Base-by-base conservation (phyloP, 2,797 vertebrate genomes). In the Potorous gilbertii region DNA sequence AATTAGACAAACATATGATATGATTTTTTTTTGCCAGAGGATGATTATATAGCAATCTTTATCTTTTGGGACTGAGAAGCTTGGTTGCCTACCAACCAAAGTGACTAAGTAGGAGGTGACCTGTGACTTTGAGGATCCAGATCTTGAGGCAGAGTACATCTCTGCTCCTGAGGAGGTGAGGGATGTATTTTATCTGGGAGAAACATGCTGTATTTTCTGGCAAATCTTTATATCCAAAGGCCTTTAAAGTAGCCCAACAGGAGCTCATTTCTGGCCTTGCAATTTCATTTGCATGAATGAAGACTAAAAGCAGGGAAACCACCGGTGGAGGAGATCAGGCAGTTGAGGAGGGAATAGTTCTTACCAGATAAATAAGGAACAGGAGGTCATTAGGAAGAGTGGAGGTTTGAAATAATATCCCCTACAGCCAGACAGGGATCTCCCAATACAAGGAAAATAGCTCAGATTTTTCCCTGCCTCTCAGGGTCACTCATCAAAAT, bases 1-100 rank as follows among this genome's bases (percentile, higher is more conserved):
- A 95, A 97, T 98, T 97, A 98, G 94, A 94, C n/a, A 92, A 96
- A 97, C 94, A 97, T 94, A 97, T 96, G 96, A 98, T 96, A 94
- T 96, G 95, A 96, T 66, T 97, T 95, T 96, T 96, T 94, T 94
- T 93, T 12, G 94, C 91, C 0, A 5, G 97, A 96, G 87, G 92
- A 93, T 92, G 96, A 94, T 93, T 95, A 92, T 54, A 5, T 57
- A 95, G 95, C 55, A 94, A 66, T 55, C 95, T 92, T 29, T 21
- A 2, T 46, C 56, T 94, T 96, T 93, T 28, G 40, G 81, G 96
- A 81, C 66, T 34, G 10, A 4, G 0, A 0, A 52, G 57, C 91
- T 55, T 96, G 92, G 29, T 81, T 93, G 96, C 62, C 92, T 56
- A 3, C 55, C 92, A 97, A 95, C 8, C 92, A 90, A 29, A 56